Percentiles rank a stretch among this genome's conserved stretches.
Evolutionary conservation across 1,140 invertebrate species (phyloP).

Genomic region (Oreohelix idahoensis): DNA sequence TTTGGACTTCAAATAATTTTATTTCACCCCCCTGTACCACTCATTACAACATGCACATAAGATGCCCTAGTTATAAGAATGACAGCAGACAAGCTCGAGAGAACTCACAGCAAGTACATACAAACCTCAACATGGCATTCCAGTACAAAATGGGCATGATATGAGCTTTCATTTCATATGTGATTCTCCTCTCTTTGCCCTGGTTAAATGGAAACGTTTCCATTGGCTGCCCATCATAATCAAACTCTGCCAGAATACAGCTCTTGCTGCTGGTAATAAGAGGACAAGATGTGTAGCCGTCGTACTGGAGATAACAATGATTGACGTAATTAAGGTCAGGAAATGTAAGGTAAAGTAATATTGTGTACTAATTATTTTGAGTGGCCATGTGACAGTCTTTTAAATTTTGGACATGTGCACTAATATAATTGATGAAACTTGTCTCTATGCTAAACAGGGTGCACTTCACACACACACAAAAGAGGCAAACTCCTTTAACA

Average conservation of each 20-base stretch:
- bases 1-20: background rate
- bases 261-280: conserved; percentile 86
- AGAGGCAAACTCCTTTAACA: too few relatives aligned
- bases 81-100: background rate
- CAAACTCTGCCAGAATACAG: conserved; percentile 96
- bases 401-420: too few relatives aligned
- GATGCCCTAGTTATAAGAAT: background rate
- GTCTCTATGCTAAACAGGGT: too few relatives aligned
- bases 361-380: too few relatives aligned
- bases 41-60: background rate
- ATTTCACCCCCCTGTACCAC: background rate
- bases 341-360: too few relatives aligned
- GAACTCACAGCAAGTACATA: background rate
- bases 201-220: conserved; percentile 97
- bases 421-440: too few relatives aligned
- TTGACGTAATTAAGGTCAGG: background rate
- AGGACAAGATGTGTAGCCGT: conserved; percentile 98
- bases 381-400: too few relatives aligned
- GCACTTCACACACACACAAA: too few relatives aligned
- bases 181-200: conserved; percentile 83
- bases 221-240: conserved; percentile 86
- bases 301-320: conserved; percentile 77
- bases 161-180: conserved; percentile 90
- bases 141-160: conserved; percentile 83
- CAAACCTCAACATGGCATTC: conserved; percentile 17